Evolutionary conservation across 1,140 invertebrate species (phyloP).

Genomic region (Orius laevigatus): DNA sequence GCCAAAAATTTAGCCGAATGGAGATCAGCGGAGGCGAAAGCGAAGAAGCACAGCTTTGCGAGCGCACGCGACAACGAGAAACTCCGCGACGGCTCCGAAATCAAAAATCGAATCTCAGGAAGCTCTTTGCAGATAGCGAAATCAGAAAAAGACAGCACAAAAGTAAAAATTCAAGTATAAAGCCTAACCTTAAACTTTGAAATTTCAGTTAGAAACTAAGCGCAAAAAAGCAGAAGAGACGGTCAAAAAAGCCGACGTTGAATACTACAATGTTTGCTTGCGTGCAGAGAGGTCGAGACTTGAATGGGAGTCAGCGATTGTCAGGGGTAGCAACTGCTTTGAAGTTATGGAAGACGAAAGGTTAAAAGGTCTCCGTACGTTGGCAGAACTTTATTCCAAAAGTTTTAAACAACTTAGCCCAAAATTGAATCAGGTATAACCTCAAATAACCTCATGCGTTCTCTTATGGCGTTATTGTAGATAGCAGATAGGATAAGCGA

Average conservation of each 20-base stretch:
- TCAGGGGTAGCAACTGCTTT: constrained; percentile 49
- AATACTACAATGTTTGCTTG: constrained; percentile 82
- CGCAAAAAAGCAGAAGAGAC: constrained; percentile 78
- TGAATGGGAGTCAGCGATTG: constrained; percentile 80
- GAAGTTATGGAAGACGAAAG: constrained; percentile 72
- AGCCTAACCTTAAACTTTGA: constrained; percentile 13
- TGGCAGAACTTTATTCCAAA: constrained; percentile 59
- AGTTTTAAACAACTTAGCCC: constrained; percentile 60
- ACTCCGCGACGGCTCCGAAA: constrained; percentile 47
- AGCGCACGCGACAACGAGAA: constrained; percentile 76
- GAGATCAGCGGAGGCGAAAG: constrained; percentile 66
- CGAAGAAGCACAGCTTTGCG: constrained; percentile 68
- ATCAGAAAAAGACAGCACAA: constrained; percentile 49
- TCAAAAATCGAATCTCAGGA: constrained; percentile 15
- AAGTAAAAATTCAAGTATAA: too few species aligned
- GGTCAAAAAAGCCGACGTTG: constrained; percentile 76
- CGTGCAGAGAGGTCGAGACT: constrained; percentile 72
- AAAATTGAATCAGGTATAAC: constrained; percentile 31
- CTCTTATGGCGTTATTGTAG: constrained; percentile 33
- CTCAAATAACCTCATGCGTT: constrained; percentile 1
- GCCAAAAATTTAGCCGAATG: constrained; percentile 66
- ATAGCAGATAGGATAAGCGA: constrained; percentile 47
- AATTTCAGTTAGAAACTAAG: constrained; percentile 59
- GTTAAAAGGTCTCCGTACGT: constrained; percentile 60
- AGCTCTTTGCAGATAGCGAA: constrained; percentile 23